Base-by-base conservation (phyloP, 2,797 vertebrate species). In the Orestias chungarensis region DNA sequence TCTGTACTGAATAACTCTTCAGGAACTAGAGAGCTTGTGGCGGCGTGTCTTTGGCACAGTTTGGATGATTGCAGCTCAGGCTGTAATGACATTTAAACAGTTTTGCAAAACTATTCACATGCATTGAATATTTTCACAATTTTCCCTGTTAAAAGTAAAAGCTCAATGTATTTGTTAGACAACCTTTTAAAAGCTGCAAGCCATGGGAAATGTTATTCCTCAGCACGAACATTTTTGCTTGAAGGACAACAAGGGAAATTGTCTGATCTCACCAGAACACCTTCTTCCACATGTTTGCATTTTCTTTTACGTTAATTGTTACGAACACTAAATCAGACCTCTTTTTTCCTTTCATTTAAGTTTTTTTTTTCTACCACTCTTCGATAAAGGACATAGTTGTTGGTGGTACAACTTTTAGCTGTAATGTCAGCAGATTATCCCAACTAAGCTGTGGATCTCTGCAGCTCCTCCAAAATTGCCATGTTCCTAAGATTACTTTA, bases 1-100 rank as follows among this genome's bases (percentile, higher is more conserved):
- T 31, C 33, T 64, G 71, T n/a, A 17, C 64, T 65, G 1, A 46
- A 73, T 64, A 68, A 84, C 92, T 92, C 89, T 86, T 84, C 47
- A 9, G 59, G 66, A 80, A 86, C 66, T 74, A 62, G 20, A 76
- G 14, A 76, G 71, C 88, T 23, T 91, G 90, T 14, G 27, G 75
- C 71, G 78, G 67, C 84, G 82, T 88, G 91, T 88, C 70, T 74
- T 27, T 47, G 42, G 57, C 68, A 79, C 50, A 75, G 67, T 23
- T 71, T 9, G 64, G 47, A 55, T 66, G 54, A 40, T 43, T 43
- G 69, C 40, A 66, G 35, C 35, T 61, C 62, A 70, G 17, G 35
- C 50, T 77, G 55, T 59, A 31, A 57, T 10, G 29, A 7, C 11
- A 43, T 52, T 62, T 52, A 10, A 31, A 35, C 14, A 6, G 46